Percentiles rank a stretch among this genome's conserved stretches.
Conservation (phyloP, 2,888 invertebrate species). For the Dasysyrphus albostriatus region DNA sequence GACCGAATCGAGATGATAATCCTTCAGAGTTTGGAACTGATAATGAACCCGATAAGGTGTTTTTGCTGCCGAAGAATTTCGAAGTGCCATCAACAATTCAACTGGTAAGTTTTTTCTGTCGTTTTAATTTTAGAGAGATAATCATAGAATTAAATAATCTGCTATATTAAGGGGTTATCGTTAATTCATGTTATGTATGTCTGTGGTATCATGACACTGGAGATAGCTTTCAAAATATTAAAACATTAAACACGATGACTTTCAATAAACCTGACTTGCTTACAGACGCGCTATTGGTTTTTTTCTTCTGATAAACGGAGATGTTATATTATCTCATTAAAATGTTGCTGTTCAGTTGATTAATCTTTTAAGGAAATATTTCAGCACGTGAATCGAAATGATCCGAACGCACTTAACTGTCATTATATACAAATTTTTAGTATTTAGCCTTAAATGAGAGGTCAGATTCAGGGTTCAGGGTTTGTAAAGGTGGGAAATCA, state of each 20-base stretch:
- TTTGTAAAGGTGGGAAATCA: no score
- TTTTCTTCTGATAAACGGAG: no score
- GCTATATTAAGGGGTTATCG: slow-evolving; percentile 54
- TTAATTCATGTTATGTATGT: slow-evolving; percentile 28
- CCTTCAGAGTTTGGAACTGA: slow-evolving; percentile 81
- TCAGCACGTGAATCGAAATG: slow-evolving; percentile 5
- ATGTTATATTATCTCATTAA: not conserved
- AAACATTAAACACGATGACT: slow-evolving; percentile 27
- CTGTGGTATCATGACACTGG: slow-evolving; percentile 20
- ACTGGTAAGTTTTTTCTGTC: slow-evolving; percentile 85
- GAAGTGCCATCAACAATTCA: slow-evolving; percentile 90
- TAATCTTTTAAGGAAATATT: slow-evolving; percentile 10
- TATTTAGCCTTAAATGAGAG: no score
- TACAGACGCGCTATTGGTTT: not conserved
- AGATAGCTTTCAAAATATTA: not conserved
- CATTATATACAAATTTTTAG: no score
- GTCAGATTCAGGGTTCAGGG: no score
- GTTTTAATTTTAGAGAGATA: not conserved
- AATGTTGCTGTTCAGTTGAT: not conserved
- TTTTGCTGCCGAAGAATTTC: slow-evolving; percentile 89
- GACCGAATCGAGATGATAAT: slow-evolving; percentile 82
- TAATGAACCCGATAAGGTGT: slow-evolving; percentile 90
- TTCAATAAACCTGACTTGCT: slow-evolving; percentile 6
- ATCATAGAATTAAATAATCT: not conserved
- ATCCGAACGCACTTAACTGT: no score